phyloP scores from a whole-genome alignment of 1,140 invertebrate species.

The Calephelis virginiensis region DNA sequence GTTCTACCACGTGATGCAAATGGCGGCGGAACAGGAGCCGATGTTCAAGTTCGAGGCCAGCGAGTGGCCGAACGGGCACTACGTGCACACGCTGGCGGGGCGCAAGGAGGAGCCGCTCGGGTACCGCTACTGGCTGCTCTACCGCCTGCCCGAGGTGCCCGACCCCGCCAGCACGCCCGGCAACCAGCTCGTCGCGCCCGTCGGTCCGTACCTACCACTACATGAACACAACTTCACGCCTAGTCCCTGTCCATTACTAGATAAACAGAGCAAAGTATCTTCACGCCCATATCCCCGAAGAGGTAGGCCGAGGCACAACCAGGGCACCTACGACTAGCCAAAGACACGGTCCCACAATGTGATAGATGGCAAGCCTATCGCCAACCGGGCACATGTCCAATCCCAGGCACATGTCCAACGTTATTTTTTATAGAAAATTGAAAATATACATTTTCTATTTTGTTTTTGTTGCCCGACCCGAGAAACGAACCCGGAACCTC shows the following conservation, averaged over 20 bases:
- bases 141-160: constrained; percentile 86
- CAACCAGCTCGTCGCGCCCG: constrained; percentile 90
- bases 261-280: too few relatives aligned
- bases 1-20: constrained; percentile 91
- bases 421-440: too few relatives aligned
- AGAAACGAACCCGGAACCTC: too few relatives aligned
- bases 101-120: constrained; percentile 92
- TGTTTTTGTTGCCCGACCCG: too few relatives aligned
- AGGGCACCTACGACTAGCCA: too few relatives aligned
- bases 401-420: too few relatives aligned
- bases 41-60: constrained; percentile 86
- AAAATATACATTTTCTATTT: too few relatives aligned
- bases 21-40: constrained; percentile 87
- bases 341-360: too few relatives aligned
- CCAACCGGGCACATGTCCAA: too few relatives aligned
- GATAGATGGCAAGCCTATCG: too few relatives aligned
- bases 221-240: neutral
- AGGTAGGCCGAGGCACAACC: too few relatives aligned
- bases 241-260: neutral
- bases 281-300: too few relatives aligned
- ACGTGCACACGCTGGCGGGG: constrained; percentile 92
- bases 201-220: constrained; percentile 80
- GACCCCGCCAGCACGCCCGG: constrained; percentile 88
- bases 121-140: constrained; percentile 93
- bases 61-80: constrained; percentile 94